Conservation (phyloP, 2,888 invertebrate genomes). For the Chrysotoxum bicinctum region DNA sequence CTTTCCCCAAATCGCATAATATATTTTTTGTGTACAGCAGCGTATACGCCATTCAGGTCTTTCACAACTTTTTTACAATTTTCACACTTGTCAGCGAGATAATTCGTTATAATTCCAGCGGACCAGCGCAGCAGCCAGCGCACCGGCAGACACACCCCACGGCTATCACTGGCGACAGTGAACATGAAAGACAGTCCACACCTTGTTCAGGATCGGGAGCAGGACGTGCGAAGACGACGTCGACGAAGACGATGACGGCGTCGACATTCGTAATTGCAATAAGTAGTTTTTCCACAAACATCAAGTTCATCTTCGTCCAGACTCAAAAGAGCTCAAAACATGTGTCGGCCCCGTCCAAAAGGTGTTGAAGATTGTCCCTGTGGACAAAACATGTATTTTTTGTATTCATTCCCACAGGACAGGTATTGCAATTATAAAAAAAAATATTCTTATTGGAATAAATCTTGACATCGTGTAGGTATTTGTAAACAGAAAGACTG, state of each 20-base stretch:
- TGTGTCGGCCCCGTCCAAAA: slow-evolving; percentile 21
- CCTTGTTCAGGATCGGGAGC: not conserved
- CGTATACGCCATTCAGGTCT: slow-evolving; percentile 23
- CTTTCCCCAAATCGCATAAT: not conserved
- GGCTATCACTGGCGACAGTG: slow-evolving; percentile 61
- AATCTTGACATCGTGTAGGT: not conserved
- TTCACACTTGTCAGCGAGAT: slow-evolving; percentile 65
- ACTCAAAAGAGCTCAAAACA: slow-evolving; percentile 9
- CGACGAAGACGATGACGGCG: not conserved
- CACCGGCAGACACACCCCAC: slow-evolving; percentile 57
- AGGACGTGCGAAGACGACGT: not conserved
- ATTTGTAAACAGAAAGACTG: not conserved
- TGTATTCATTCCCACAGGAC: slow-evolving; percentile 2
- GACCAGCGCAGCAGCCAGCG: too few relatives aligned
- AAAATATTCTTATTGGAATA: not conserved
- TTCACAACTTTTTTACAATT: slow-evolving; percentile 37
- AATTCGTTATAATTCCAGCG: slow-evolving; percentile 68
- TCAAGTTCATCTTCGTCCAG: slow-evolving; percentile 51
- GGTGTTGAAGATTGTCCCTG: slow-evolving; percentile 36
- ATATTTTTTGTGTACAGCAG: not conserved
- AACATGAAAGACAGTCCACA: slow-evolving; percentile 40
- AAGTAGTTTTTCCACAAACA: slow-evolving; percentile 47
- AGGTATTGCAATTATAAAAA: slow-evolving; percentile 15
- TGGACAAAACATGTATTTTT: slow-evolving; percentile 32
- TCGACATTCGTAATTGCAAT: slow-evolving; percentile 51